Percentiles rank a stretch among this genome's conserved stretches.
Conservation (phyloP, 1,140 invertebrate genomes). For the Drosophila bipectinata region DNA sequence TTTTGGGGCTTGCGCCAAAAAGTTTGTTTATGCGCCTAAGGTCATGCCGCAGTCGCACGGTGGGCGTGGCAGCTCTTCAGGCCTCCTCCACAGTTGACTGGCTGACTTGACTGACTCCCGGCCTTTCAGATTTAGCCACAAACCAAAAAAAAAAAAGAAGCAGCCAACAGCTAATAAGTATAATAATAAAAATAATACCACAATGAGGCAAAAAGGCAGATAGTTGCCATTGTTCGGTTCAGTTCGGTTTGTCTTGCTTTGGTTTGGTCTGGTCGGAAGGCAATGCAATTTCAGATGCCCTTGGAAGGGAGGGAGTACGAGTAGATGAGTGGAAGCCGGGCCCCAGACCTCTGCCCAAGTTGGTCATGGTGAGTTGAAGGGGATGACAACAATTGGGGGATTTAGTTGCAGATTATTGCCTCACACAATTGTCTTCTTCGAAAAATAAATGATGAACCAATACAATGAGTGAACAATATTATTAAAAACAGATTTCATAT, state of each 20-base stretch:
- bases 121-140: slow-evolving; percentile 14
- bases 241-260: not conserved
- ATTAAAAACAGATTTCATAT: not conserved
- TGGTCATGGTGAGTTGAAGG: slow-evolving; percentile 46
- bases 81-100: slow-evolving; percentile 40
- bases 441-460: slow-evolving; percentile 1
- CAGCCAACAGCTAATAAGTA: slow-evolving; percentile 56
- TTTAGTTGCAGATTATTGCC: slow-evolving; percentile 35
- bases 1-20: slow-evolving; percentile 36
- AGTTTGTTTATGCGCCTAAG: slow-evolving; percentile 78
- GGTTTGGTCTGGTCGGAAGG: slow-evolving; percentile 24
- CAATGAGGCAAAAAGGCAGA: slow-evolving; percentile 42
- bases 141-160: slow-evolving; percentile 18
- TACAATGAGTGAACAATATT: not conserved
- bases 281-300: slow-evolving; percentile 51
- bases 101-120: slow-evolving; percentile 31
- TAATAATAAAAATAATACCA: slow-evolving; percentile 69
- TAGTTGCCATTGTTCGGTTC: slow-evolving; percentile 47
- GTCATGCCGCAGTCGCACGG: slow-evolving; percentile 54
- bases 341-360: slow-evolving; percentile 36
- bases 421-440: slow-evolving; percentile 19
- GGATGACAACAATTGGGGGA: slow-evolving; percentile 38
- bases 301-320: slow-evolving; percentile 41
- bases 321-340: slow-evolving; percentile 25
- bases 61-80: slow-evolving; percentile 36